phyloP scores from a whole-genome alignment of 1,140 invertebrate species.

The Drosophila asahinai region DNA sequence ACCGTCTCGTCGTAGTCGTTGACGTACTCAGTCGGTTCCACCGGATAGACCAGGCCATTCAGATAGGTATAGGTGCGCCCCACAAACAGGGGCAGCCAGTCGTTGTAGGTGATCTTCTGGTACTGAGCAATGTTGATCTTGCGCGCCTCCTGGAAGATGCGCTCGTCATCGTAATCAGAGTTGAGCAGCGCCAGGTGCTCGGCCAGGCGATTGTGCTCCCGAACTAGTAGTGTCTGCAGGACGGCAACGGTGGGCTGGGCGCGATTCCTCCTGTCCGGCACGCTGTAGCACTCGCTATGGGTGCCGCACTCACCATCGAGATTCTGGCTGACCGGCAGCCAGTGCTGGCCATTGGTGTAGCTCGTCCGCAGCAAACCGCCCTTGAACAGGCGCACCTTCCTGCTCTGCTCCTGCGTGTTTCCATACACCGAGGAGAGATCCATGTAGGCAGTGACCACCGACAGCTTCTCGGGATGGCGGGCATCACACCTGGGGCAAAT shows the following conservation, averaged over 20 bases:
- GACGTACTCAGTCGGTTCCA: slow-evolving; percentile 88
- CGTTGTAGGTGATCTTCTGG: slow-evolving; percentile 94
- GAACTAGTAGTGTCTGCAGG: slow-evolving; percentile 92
- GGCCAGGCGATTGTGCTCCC: slow-evolving; percentile 96
- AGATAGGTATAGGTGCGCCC: slow-evolving; percentile 88
- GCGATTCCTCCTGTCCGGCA: slow-evolving; percentile 94
- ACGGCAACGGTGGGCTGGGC: slow-evolving; percentile 93
- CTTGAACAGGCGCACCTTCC: slow-evolving; percentile 87
- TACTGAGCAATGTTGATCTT: slow-evolving; percentile 91
- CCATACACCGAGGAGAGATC: slow-evolving; percentile 95
- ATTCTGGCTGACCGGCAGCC: slow-evolving; percentile 89
- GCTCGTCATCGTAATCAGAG: slow-evolving; percentile 94
- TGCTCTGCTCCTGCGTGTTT: slow-evolving; percentile 87
- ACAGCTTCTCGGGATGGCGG: slow-evolving; percentile 90
- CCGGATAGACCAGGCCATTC: slow-evolving; percentile 88
- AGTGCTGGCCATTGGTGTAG: slow-evolving; percentile 87
- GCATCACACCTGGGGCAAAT: slow-evolving; percentile 87
- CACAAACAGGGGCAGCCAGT: slow-evolving; percentile 93
- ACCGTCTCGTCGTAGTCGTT: slow-evolving; percentile 94
- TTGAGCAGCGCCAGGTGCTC: slow-evolving; percentile 90
- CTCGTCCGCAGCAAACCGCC: slow-evolving; percentile 88
- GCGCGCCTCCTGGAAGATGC: slow-evolving; percentile 93
- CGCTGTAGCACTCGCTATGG: slow-evolving; percentile 88
- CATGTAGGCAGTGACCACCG: slow-evolving; percentile 92
- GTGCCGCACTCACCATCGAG: slow-evolving; percentile 87